Evolutionary conservation across 2,797 vertebrate genomes (phyloP), one percentile per base, ranked within the genome.

Genomic region (Chaunax sp.): DNA sequence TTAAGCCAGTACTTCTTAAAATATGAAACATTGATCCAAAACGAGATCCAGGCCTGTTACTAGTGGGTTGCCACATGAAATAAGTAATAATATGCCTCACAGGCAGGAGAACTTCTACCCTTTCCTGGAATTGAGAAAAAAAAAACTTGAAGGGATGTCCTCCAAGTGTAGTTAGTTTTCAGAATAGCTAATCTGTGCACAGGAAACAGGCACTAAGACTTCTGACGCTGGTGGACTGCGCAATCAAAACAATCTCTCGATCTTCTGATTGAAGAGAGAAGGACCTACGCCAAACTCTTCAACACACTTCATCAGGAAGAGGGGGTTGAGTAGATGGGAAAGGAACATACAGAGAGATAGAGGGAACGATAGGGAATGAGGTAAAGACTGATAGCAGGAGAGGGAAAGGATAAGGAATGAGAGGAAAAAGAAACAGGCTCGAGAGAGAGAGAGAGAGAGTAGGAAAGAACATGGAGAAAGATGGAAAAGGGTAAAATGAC

Each of bases 221-320:
- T 81, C 77, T 82, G 90, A 86, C 85, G 85, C 89, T 89, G 76
- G 87, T 85, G 91, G 86, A 86, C 80, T 83, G 75, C 72, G 84
- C 83, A 89, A 90, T 89, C 86, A 89, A 90, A 91, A 90, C 88
- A 90, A 91, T 88, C 86, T 82, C 83, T 85, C 64, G 77, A 69
- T 90, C 83, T 83, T 86, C 70, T 87, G 86, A 85, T 84, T 77
- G 78, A 84, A 64, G 81, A 87, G 75, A 75, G 66, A 51, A 40
- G 67, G 77, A 52, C 52, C 49, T 37, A 46, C 2, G 75, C 81
- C 86, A 87, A 75, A 73, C 49, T 71, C 70, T 76, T 80, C 54
- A 80, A 64, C 78, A 38, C 64, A 59, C 75, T 73, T 61, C 63
- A 78, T 79, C 50, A 47, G 55, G n/a, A 30, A 46, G 41, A 33